Evolutionary conservation across 2,888 invertebrate genomes (phyloP).

Genomic region (Drosophila anceps): DNA sequence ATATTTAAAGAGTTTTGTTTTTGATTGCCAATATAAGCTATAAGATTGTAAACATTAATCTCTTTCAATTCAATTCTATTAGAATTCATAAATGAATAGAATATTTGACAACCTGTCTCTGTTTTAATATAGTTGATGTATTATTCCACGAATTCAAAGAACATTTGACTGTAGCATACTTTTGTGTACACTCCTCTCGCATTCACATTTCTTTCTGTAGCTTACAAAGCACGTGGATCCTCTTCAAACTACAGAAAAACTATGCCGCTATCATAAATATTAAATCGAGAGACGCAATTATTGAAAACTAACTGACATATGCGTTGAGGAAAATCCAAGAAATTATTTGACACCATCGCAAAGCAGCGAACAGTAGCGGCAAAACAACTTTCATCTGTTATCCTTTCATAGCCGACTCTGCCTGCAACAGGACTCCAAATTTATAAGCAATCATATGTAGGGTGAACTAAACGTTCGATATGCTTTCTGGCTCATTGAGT

Average conservation of each 20-base stretch:
- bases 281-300: slow-evolving; percentile 29
- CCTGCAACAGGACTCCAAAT: slow-evolving; percentile 69
- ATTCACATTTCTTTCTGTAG: not conserved
- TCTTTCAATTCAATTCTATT: not conserved
- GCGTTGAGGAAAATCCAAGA: slow-evolving; percentile 62
- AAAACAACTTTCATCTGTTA: slow-evolving; percentile 69
- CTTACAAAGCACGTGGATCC: slow-evolving; percentile 46
- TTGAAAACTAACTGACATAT: slow-evolving; percentile 36
- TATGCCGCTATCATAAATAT: slow-evolving; percentile 54
- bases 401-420: slow-evolving; percentile 25
- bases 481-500: slow-evolving; percentile 77
- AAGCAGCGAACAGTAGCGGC: slow-evolving; percentile 56
- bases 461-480: slow-evolving; percentile 36
- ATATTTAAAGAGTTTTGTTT: no score
- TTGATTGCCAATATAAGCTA: no score
- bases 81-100: not conserved
- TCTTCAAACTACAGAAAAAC: slow-evolving; percentile 21
- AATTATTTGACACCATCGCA: slow-evolving; percentile 75
- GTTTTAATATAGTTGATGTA: no score
- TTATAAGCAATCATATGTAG: slow-evolving; percentile 75
- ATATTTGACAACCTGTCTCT: not conserved
- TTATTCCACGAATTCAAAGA: not conserved
- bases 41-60: not conserved
- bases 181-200: not conserved
- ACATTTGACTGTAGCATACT: slow-evolving; percentile 19